These are phyloP conservation scores for Numenius phaeopus DNA, from an alignment of 2,797 vertebrate genomes.

Conservation along the genomic window DNA sequence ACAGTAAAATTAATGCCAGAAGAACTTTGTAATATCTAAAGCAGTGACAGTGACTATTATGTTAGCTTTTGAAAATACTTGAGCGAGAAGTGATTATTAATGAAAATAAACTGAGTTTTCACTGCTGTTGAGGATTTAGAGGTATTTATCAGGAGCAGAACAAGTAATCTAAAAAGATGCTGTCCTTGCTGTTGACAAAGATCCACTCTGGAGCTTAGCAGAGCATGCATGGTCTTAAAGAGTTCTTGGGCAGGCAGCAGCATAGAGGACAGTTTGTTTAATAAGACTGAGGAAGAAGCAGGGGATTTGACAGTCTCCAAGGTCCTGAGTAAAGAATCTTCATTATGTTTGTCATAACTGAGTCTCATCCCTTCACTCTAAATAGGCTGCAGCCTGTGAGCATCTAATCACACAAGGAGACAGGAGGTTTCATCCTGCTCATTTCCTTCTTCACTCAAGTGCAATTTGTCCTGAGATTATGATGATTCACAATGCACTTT, in stretches of 20 bases:
- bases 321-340: slow-evolving; percentile 16
- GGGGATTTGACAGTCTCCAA: not conserved
- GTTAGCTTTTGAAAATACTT: not conserved
- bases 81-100: not conserved
- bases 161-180: not conserved
- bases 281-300: not conserved
- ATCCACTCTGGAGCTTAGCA: not conserved
- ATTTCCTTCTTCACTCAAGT: slow-evolving; percentile 22
- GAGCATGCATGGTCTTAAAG: not conserved
- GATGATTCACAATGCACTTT: not conserved
- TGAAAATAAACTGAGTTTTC: not conserved
- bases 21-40: not conserved
- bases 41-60: not conserved
- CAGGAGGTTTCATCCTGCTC: not conserved
- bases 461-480: not conserved
- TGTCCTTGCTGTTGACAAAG: not conserved
- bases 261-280: not conserved
- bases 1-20: not conserved
- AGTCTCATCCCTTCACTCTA: not conserved
- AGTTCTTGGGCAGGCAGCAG: not conserved
- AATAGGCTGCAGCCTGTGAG: not conserved
- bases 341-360: not conserved
- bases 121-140: not conserved
- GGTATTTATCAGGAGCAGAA: not conserved
- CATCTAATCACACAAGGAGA: not conserved